Conservation (phyloP, 2,888 invertebrate species). For the Drosophila lutescens region DNA sequence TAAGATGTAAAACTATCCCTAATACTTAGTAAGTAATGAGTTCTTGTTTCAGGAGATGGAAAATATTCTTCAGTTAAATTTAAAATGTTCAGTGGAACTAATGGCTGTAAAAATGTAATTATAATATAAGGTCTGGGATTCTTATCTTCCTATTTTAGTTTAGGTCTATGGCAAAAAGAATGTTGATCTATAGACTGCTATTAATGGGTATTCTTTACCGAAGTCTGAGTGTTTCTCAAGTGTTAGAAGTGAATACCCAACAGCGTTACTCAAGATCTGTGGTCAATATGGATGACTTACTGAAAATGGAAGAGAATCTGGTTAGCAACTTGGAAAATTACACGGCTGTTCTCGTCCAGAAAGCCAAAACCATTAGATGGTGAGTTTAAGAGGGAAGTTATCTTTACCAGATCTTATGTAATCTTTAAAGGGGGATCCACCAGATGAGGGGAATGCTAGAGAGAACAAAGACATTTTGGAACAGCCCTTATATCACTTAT, state of each 20-base stretch:
- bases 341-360: background rate
- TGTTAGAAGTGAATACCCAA: background rate
- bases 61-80: too few relatives aligned
- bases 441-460: background rate
- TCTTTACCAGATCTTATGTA: too few relatives aligned
- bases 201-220: background rate
- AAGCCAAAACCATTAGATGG: background rate
- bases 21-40: too few relatives aligned
- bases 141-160: background rate
- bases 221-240: background rate
- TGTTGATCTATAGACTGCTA: background rate
- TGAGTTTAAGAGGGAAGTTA: background rate
- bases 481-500: conserved; percentile 8
- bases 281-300: conserved; percentile 13
- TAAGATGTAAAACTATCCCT: too few relatives aligned
- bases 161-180: background rate
- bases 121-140: background rate
- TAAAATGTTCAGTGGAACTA: too few relatives aligned
- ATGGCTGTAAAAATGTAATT: background rate
- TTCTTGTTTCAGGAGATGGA: too few relatives aligned
- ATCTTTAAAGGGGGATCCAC: conserved; percentile 9
- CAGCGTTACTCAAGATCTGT: conserved; percentile 5
- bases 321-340: conserved; percentile 2
- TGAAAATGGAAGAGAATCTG: conserved; percentile 2
- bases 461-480: too few relatives aligned